Percentiles rank a stretch among this genome's conserved stretches.
Evolutionary conservation across 2,797 vertebrate species (phyloP).

Genomic region (Dromococcyx pavoninus): DNA sequence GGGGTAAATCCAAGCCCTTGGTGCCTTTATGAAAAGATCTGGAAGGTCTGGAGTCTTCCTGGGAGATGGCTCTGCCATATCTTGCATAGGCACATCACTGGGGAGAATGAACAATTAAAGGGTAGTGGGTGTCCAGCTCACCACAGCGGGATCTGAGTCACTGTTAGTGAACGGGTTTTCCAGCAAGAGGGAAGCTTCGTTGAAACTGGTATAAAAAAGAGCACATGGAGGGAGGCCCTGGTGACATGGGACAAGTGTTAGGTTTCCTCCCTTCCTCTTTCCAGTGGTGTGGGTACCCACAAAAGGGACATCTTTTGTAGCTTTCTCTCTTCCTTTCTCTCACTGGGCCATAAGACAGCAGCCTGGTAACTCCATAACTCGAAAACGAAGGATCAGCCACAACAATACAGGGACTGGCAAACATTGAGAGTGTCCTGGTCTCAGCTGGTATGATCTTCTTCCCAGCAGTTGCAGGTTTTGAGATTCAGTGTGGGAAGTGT

Average conservation of each 20-base stretch:
- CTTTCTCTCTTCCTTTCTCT: neutral
- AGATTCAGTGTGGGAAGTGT: too few relatives aligned
- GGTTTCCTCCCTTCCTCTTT: neutral
- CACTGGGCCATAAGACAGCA: neutral
- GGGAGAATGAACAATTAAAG: neutral
- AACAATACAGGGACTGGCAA: neutral
- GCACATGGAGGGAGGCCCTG: neutral
- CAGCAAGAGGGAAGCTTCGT: neutral
- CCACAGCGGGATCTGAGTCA: rapidly evolving
- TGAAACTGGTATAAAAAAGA: neutral
- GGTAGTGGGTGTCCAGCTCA: neutral
- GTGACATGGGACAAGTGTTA: rapidly evolving
- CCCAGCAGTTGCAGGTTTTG: too few relatives aligned
- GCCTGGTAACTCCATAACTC: neutral
- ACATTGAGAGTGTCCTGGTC: too few relatives aligned
- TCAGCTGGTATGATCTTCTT: too few relatives aligned
- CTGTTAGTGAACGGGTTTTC: neutral
- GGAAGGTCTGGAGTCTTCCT: neutral
- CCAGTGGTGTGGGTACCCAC: neutral
- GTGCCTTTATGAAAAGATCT: neutral
- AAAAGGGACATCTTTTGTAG: neutral
- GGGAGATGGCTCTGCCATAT: neutral
- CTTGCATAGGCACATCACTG: neutral
- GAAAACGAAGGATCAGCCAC: neutral
- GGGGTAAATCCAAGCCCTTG: neutral